A percentile compares a stretch with the other conserved stretches of the same genome.
phyloP scores from a whole-genome alignment of 2,797 vertebrate genomes.

The Alosa sapidissima region DNA sequence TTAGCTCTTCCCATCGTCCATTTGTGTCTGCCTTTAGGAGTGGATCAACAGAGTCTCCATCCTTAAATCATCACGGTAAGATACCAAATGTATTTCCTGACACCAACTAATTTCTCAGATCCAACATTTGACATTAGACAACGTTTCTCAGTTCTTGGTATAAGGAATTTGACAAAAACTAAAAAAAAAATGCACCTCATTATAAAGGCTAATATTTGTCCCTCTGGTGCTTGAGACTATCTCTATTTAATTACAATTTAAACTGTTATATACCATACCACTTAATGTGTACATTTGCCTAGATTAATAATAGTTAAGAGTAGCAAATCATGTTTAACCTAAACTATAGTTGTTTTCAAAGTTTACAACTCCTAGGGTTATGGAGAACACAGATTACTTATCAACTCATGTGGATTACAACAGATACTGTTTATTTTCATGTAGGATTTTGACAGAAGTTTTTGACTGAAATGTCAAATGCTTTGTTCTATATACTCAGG shows the following conservation, averaged over 20 bases:
- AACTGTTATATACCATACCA: background rate
- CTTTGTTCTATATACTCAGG: background rate
- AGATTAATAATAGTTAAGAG: background rate
- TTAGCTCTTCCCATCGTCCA: conserved; percentile 62
- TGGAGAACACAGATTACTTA: background rate
- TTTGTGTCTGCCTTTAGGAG: conserved; percentile 64
- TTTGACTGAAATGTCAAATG: background rate
- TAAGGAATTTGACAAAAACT: background rate
- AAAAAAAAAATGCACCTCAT: background rate
- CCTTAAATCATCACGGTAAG: conserved; percentile 49
- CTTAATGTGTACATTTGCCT: background rate
- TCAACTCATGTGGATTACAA: background rate
- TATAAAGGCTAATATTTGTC: background rate
- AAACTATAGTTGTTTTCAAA: background rate
- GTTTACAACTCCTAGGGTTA: background rate
- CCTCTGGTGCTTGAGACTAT: background rate
- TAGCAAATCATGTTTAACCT: background rate
- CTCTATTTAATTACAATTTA: background rate
- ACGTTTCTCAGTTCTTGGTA: background rate
- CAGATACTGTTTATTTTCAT: background rate
- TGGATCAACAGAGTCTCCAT: conserved; percentile 52
- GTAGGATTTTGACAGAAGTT: background rate
- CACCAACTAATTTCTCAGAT: background rate
- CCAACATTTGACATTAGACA: background rate
- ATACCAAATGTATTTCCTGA: background rate